phyloP scores from a whole-genome alignment of 2,113 vertebrate species.

The Zeus faber region DNA sequence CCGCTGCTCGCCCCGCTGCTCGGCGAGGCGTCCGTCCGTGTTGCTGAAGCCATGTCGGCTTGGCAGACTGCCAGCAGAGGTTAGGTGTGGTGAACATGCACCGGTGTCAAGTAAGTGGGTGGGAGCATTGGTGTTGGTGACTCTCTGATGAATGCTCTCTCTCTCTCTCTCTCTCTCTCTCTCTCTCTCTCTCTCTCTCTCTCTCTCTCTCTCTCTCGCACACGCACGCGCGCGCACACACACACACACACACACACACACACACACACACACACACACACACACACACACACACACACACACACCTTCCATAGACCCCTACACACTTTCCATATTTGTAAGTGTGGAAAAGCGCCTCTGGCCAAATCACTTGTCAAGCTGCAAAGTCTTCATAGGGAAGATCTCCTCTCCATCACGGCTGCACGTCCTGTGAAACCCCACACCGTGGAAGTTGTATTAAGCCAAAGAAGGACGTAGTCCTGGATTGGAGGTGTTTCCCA shows the following conservation, averaged over 20 bases:
- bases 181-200: background rate
- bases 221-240: conserved; percentile 1
- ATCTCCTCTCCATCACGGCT: conserved; percentile 23
- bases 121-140: conserved; percentile 14
- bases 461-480: too few relatives aligned
- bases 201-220: background rate
- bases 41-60: conserved; percentile 15
- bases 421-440: conserved; percentile 59
- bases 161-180: background rate
- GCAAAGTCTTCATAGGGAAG: conserved; percentile 27
- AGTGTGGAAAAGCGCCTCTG: conserved; percentile 49
- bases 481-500: conserved; percentile 68
- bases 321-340: conserved; percentile 41
- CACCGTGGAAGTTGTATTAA: too few relatives aligned
- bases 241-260: conserved; percentile 1
- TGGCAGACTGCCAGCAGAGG: conserved; percentile 35
- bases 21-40: background rate
- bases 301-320: conserved; percentile 1
- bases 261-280: conserved; percentile 4
- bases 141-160: background rate
- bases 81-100: conserved; percentile 41
- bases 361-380: conserved; percentile 48
- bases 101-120: conserved; percentile 35
- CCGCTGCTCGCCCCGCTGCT: background rate
- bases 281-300: conserved; percentile 5